Conservation (phyloP, 2,113 vertebrate genomes). For the Pardalotus punctatus region DNA sequence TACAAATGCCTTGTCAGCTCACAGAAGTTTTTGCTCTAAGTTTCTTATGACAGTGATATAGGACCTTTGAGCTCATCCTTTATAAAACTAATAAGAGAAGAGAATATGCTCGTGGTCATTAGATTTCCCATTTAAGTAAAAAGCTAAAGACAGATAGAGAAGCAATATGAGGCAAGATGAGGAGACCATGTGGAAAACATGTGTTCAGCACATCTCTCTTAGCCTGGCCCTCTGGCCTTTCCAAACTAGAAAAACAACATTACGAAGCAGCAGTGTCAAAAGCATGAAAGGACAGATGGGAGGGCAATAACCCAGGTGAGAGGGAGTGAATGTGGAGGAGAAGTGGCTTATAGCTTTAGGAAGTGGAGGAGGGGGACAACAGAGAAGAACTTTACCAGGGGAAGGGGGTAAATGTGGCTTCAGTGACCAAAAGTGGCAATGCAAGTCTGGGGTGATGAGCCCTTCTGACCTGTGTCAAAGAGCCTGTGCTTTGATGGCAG, state of each 20-base stretch:
- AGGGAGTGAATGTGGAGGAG: background rate
- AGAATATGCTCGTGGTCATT: background rate
- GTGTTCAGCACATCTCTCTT: background rate
- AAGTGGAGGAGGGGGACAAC: background rate
- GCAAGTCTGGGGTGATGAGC: background rate
- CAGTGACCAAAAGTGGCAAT: background rate
- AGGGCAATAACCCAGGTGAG: constrained; percentile 1
- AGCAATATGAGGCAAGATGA: background rate
- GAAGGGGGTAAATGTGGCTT: background rate
- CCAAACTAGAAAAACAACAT: constrained; percentile 31
- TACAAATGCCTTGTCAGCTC: background rate
- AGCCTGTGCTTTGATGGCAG: background rate
- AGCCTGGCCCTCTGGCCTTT: constrained; percentile 16
- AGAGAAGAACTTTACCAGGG: background rate
- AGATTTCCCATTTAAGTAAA: background rate
- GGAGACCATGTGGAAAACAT: constrained; percentile 46
- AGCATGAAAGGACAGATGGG: constrained; percentile 22
- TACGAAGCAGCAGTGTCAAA: background rate
- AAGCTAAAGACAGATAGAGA: background rate
- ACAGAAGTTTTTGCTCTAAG: background rate
- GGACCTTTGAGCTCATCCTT: background rate
- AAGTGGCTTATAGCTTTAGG: background rate
- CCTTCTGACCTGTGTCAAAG: background rate
- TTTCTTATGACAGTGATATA: background rate
- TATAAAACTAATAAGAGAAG: background rate